Percentiles rank a stretch among this genome's conserved stretches.
Conservation (phyloP, 1,140 invertebrate species). For the Zaprionus vittiger region DNA sequence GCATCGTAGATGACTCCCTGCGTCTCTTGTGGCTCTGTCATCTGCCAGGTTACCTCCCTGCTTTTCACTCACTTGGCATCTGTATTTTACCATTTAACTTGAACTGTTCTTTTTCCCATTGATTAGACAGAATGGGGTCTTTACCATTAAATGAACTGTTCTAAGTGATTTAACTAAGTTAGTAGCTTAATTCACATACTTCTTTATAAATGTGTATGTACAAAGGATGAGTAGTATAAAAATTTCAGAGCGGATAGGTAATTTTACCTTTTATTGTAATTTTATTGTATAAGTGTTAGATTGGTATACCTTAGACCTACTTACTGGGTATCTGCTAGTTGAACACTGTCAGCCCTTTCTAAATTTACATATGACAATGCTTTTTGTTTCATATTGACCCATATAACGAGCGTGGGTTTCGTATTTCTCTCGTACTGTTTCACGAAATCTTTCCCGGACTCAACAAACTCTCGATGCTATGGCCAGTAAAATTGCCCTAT, state of each 20-base stretch:
- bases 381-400: slow-evolving; percentile 77
- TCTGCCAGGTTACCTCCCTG: not conserved
- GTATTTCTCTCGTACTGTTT: not conserved
- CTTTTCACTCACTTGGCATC: slow-evolving; percentile 11
- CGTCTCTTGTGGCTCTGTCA: no score
- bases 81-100: slow-evolving; percentile 28
- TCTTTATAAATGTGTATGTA: slow-evolving; percentile 1
- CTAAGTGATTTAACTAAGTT: not conserved
- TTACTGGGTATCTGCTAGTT: not conserved
- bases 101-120: slow-evolving; percentile 15
- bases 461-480: not conserved
- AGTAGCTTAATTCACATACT: not conserved
- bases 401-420: slow-evolving; percentile 56
- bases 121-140: not conserved
- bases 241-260: no score
- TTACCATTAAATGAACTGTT: not conserved
- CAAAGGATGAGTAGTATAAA: no score
- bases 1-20: slow-evolving; percentile 9
- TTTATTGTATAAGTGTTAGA: no score
- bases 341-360: not conserved
- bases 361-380: slow-evolving; percentile 4
- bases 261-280: no score
- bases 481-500: slow-evolving; percentile 61
- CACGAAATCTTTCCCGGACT: not conserved
- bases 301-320: not conserved